Conservation (phyloP, 1,140 invertebrate genomes). For the Bombus waltoni region DNA sequence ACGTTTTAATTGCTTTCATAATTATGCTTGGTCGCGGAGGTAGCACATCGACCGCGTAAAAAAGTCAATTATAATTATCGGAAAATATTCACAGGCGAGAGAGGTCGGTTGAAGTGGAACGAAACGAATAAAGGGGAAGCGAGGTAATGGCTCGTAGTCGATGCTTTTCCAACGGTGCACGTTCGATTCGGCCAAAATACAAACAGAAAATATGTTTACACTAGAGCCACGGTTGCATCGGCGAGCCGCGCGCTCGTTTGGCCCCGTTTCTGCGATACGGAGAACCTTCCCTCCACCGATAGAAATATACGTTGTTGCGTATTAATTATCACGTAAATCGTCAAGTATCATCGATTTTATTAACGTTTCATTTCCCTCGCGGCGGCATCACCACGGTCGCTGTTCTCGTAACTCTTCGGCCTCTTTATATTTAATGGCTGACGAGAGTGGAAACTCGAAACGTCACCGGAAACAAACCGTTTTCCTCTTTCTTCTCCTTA, state of each 20-base stretch:
- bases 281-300: neutral
- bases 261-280: neutral
- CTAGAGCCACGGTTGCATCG: neutral
- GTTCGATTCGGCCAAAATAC: constrained; percentile 73
- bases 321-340: constrained; percentile 2
- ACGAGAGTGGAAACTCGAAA: neutral
- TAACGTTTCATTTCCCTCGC: neutral
- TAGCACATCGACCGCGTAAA: constrained; percentile 14
- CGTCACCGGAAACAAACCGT: neutral
- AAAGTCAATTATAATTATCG: constrained; percentile 49
- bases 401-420: neutral
- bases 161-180: constrained; percentile 5
- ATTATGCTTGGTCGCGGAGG: neutral
- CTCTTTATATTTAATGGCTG: too few species aligned
- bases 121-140: neutral
- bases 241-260: neutral
- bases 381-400: neutral
- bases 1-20: constrained; percentile 30
- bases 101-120: constrained; percentile 23
- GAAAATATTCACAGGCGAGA: constrained; percentile 3
- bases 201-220: constrained; percentile 78
- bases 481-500: neutral
- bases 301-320: neutral
- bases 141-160: neutral
- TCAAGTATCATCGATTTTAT: neutral